Percentiles rank a stretch among this genome's conserved stretches.
Evolutionary conservation across 2,113 vertebrate species (phyloP).

Genomic region (Semnopithecus entellus): DNA sequence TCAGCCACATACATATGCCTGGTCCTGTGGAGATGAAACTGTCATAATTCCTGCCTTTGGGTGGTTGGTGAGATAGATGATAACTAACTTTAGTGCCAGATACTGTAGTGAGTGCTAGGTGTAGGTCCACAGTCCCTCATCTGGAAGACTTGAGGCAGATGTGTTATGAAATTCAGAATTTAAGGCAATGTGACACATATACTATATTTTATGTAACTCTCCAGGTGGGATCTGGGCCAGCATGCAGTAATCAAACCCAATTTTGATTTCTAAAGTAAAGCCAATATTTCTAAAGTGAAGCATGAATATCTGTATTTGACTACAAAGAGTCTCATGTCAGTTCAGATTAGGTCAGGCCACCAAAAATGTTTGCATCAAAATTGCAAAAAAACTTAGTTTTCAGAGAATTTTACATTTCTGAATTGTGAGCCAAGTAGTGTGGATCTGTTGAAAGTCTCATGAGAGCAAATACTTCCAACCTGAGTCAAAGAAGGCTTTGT

Average conservation of each 20-base stretch:
- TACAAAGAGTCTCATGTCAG: neutral
- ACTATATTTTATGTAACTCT: neutral
- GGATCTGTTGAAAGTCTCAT: neutral
- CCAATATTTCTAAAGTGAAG: neutral
- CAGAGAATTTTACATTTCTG: neutral
- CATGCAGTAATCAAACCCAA: neutral
- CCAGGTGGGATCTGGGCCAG: neutral
- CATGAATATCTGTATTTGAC: neutral
- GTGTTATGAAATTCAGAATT: neutral
- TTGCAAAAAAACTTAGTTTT: neutral
- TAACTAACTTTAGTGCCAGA: neutral
- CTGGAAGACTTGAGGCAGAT: neutral
- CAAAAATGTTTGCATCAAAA: neutral
- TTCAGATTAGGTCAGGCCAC: neutral
- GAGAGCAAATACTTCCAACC: neutral
- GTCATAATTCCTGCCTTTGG: neutral
- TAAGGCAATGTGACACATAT: neutral
- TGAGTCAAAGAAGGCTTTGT: neutral
- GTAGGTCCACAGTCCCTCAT: neutral
- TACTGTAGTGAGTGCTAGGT: neutral
- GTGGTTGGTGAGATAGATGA: neutral
- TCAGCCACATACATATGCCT: neutral
- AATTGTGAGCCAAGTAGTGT: neutral
- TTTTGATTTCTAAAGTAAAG: conserved; percentile 5
- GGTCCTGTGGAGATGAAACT: neutral